These are phyloP conservation scores for Syngnathus floridae DNA, from an alignment of 2,113 vertebrate genomes.

Conservation along the genomic window DNA sequence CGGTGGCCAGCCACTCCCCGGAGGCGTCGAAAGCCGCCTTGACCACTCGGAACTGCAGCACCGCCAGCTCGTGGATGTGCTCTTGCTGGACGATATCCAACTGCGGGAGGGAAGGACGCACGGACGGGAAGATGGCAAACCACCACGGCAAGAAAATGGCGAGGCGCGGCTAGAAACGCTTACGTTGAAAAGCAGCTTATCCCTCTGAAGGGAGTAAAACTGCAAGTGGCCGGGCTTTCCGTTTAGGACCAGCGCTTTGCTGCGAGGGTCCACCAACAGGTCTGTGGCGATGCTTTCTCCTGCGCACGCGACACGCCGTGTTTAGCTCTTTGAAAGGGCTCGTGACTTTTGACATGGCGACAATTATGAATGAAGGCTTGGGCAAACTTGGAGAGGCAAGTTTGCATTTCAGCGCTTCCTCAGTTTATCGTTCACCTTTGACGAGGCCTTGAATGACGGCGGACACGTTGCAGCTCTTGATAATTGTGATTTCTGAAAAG, in stretches of 20 bases:
- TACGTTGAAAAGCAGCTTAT: constrained; percentile 91
- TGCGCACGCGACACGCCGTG: constrained; percentile 41
- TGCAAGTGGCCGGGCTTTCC: constrained; percentile 95
- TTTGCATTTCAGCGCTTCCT: not conserved
- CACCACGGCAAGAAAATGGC: not conserved
- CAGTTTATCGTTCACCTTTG: constrained; percentile 72
- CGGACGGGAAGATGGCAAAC: not conserved
- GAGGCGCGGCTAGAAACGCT: constrained; percentile 37
- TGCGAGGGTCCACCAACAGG: constrained; percentile 85
- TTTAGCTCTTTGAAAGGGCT: no score
- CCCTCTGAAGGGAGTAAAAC: constrained; percentile 88
- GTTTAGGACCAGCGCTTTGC: constrained; percentile 87
- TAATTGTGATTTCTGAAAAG: constrained; percentile 79
- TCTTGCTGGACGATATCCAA: constrained; percentile 94
- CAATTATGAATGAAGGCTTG: no score
- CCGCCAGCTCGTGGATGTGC: constrained; percentile 76
- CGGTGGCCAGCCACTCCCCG: constrained; percentile 86
- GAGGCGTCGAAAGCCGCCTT: constrained; percentile 72
- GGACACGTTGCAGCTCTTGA: constrained; percentile 79
- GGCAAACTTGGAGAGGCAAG: not conserved
- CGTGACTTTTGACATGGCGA: no score
- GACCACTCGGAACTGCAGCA: constrained; percentile 81
- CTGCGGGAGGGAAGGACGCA: constrained; percentile 51
- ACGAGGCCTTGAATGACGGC: constrained; percentile 89
- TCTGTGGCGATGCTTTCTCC: constrained; percentile 75